These are phyloP conservation scores for Eupleurogrammus muticus DNA, from an alignment of 2,797 vertebrate species.

Conservation along the genomic window DNA sequence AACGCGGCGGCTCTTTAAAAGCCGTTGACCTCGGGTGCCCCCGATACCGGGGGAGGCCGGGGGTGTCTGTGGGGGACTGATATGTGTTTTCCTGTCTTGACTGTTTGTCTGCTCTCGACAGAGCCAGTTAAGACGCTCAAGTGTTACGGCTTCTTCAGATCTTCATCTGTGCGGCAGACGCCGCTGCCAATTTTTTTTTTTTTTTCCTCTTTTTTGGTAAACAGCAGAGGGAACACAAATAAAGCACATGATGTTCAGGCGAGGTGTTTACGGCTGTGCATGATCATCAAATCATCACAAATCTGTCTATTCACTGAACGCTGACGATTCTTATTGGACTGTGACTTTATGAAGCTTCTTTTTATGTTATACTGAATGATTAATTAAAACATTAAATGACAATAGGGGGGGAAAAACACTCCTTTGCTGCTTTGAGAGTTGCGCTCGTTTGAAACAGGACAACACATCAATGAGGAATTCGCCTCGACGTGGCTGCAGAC, in stretches of 20 bases:
- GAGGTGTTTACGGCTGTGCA: constrained; percentile 18
- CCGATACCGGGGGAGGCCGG: constrained; percentile 34
- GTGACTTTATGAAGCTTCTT: constrained; percentile 15
- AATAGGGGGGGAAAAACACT: neutral
- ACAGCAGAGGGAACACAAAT: constrained; percentile 47
- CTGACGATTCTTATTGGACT: constrained; percentile 7
- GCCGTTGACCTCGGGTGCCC: constrained; percentile 59
- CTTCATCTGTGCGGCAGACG: constrained; percentile 23
- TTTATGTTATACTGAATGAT: constrained; percentile 12
- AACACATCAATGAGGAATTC: neutral
- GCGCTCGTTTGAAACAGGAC: neutral
- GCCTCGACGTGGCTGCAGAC: constrained; percentile 10
- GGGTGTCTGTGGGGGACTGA: constrained; percentile 55
- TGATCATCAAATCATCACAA: constrained; percentile 16
- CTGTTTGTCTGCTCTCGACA: constrained; percentile 31
- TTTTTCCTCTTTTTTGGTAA: constrained; percentile 55
- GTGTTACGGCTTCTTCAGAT: constrained; percentile 25
- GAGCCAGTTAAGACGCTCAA: constrained; percentile 21
- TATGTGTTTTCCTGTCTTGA: constrained; percentile 46
- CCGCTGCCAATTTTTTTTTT: too few relatives aligned
- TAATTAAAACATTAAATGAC: constrained; percentile 8
- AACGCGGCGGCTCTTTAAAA: constrained; percentile 55
- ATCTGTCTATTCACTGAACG: constrained; percentile 28
- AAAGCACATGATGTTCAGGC: constrained; percentile 48
- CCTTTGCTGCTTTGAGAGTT: neutral